Conservation (phyloP, 2,113 vertebrate species). For the Riparia riparia region DNA sequence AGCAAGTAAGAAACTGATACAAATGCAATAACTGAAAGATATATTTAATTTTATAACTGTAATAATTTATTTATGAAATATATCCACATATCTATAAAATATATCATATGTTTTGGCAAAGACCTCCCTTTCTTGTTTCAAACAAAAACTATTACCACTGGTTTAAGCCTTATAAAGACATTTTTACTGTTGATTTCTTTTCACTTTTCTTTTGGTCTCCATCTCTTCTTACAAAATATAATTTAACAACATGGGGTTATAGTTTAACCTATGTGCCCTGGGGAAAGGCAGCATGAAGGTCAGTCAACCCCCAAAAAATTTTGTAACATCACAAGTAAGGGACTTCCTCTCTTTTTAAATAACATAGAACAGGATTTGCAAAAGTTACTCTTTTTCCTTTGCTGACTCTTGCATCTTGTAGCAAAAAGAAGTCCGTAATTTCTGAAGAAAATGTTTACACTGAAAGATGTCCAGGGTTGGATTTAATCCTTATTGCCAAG, state of each 20-base stretch:
- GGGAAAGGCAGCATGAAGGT: neutral
- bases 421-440: constrained; percentile 13
- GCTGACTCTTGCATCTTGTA: constrained; percentile 3
- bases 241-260: neutral
- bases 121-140: constrained; percentile 9
- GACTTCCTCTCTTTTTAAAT: constrained; percentile 58
- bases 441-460: neutral
- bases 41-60: constrained; percentile 30
- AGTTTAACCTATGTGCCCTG: neutral
- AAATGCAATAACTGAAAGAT: constrained; percentile 26
- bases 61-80: constrained; percentile 74
- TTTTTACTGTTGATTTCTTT: neutral
- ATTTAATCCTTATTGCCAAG: neutral
- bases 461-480: neutral
- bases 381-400: neutral
- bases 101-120: constrained; percentile 57
- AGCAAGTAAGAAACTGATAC: constrained; percentile 23
- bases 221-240: neutral
- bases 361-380: constrained; percentile 26
- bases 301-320: neutral
- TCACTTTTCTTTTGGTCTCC: neutral
- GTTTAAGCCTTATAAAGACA: constrained; percentile 2
- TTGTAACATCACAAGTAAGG: neutral
- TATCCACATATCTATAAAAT: constrained; percentile 66
- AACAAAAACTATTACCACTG: neutral